A percentile compares a stretch with the other conserved stretches of the same genome.
Conservation (phyloP, 1,140 invertebrate genomes). For the Pectinophora gossypiella region DNA sequence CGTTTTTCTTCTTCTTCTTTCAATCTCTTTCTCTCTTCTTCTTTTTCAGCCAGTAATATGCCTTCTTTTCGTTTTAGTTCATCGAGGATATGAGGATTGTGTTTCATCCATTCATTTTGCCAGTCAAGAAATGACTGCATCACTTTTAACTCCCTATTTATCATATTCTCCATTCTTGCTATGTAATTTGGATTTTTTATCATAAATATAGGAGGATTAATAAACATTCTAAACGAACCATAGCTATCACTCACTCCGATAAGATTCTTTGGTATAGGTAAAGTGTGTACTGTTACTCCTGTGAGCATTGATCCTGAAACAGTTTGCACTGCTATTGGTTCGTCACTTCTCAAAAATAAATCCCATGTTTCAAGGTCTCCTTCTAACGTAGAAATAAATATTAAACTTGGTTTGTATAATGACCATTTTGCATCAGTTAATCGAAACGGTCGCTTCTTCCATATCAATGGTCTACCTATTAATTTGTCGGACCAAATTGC, state of each 20-base stretch:
- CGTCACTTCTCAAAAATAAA: slow-evolving; percentile 57
- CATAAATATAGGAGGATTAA: slow-evolving; percentile 71
- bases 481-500: slow-evolving; percentile 62
- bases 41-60: slow-evolving; percentile 49
- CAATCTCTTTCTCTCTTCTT: slow-evolving; percentile 53
- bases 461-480: slow-evolving; percentile 42
- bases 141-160: slow-evolving; percentile 58
- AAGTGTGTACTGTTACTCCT: slow-evolving; percentile 71
- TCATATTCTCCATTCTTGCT: slow-evolving; percentile 43
- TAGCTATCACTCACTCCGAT: slow-evolving; percentile 77
- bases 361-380: slow-evolving; percentile 66
- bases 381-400: slow-evolving; percentile 57
- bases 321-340: slow-evolving; percentile 59
- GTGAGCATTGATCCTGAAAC: slow-evolving; percentile 67
- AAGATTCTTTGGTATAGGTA: slow-evolving; percentile 69
- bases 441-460: slow-evolving; percentile 56
- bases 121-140: slow-evolving; percentile 55
- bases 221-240: slow-evolving; percentile 78
- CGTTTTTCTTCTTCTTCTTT: slow-evolving; percentile 58
- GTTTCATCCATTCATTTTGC: slow-evolving; percentile 61
- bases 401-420: slow-evolving; percentile 59
- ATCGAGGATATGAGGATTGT: slow-evolving; percentile 57
- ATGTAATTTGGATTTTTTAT: slow-evolving; percentile 43
- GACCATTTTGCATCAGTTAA: slow-evolving; percentile 62
- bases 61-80: slow-evolving; percentile 63